Base-by-base conservation (phyloP, 2,888 invertebrate species). In the Cataglyphis albicans region DNA sequence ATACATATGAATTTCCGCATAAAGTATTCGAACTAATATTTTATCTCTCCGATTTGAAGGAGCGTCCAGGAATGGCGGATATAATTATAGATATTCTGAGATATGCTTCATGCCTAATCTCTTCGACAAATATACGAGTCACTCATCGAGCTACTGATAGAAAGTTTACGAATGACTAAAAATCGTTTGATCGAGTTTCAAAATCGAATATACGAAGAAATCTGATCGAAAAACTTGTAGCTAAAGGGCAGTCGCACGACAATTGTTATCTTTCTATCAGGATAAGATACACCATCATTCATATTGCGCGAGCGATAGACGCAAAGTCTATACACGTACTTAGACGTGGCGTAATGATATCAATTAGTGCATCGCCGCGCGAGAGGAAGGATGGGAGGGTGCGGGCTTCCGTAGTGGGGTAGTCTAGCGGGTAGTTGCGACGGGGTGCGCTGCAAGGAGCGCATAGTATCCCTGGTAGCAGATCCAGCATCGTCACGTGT, bases 401-500 rank as follows among this genome's bases (percentile, higher is more conserved):
- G 67, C 52, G 41, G 35, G 61, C 29, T 21, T 67, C 52, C 12
- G 59, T 76, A 82, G 87, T 86, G 86, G 88, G 86, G 86, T 86
- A 85, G 80, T 63, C 76, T 61, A 84, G 67, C 72, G 84, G 81
- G 81, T 65, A 67, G 86, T 87, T 83, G 82, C 80, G 86, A 85
- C 83, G 90, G 87, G 90, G 82, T 88, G 88, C 88, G 87, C 85
- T 88, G 86, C 84, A 81, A 86, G 87, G 85, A 88, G 84, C 84
- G 87, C 87, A 70, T 74, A 70, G 72, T 82, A 82, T 82, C 59
- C 84, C 74, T 82, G 84, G 84, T 85, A 85, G 89, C 85, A 88
- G 88, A 87, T 90, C 89, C 90, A 73, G 86, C 89, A 88, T 88
- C 89, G 92, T 91, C 92, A 91, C 90, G 91, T 90, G 91, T 86